Percentiles rank a stretch among this genome's conserved stretches.
Evolutionary conservation across 2,797 vertebrate species (phyloP).

Genomic region (Chrosomus eos): DNA sequence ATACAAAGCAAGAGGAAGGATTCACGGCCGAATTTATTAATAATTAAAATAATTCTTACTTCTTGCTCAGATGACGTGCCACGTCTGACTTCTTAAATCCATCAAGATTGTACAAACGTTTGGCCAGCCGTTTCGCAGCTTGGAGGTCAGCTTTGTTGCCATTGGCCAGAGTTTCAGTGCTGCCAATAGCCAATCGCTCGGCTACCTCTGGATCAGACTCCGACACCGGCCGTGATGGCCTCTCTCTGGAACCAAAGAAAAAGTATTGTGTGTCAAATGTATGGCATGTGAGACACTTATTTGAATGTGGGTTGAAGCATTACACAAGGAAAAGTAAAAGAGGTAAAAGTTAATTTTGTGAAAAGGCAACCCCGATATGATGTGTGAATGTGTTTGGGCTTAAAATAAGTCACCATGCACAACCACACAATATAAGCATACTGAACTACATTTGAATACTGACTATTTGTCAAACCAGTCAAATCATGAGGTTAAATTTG

Average conservation of each 20-base stretch:
- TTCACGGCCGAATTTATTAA: constrained; percentile 7
- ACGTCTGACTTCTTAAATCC: constrained; percentile 95
- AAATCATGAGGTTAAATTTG: constrained; percentile 28
- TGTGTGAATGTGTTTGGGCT: constrained; percentile 1
- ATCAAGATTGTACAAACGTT: constrained; percentile 90
- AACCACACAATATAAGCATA: background rate
- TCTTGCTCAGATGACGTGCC: constrained; percentile 92
- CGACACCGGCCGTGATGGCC: constrained; percentile 72
- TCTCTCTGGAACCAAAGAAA: constrained; percentile 74
- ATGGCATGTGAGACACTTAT: background rate
- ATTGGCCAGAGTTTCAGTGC: constrained; percentile 84
- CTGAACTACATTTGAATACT: background rate
- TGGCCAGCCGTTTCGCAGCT: constrained; percentile 90
- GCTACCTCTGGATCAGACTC: constrained; percentile 86
- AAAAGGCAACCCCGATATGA: background rate
- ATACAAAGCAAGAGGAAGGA: background rate
- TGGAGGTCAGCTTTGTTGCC: constrained; percentile 89
- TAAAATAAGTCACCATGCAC: background rate
- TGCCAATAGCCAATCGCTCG: constrained; percentile 85
- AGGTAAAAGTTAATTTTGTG: background rate
- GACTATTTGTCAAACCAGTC: background rate
- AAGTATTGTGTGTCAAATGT: background rate
- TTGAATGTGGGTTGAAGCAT: background rate
- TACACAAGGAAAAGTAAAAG: background rate
- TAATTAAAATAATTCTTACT: constrained; percentile 76